Evolutionary conservation across 2,797 vertebrate genomes (phyloP).

Genomic region (Manis javanica): DNA sequence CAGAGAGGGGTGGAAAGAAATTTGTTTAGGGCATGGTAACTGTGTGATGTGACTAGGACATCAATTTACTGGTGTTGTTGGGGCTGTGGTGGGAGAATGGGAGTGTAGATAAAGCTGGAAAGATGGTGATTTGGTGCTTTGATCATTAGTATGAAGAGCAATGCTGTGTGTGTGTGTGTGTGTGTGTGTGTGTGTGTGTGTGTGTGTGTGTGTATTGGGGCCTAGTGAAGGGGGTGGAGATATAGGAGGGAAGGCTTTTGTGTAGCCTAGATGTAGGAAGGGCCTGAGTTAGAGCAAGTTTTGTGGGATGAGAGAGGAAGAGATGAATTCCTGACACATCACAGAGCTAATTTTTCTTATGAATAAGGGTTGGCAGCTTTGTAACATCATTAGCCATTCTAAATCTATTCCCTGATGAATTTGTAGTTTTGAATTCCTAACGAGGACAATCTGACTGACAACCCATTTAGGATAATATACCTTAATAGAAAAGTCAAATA

Average conservation of each 20-base stretch:
- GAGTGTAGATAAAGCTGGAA: neutral
- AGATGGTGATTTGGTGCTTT: neutral
- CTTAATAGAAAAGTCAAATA: constrained; percentile 72
- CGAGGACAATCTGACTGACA: constrained; percentile 65
- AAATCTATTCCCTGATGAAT: constrained; percentile 70
- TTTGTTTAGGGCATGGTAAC: neutral
- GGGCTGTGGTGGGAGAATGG: neutral
- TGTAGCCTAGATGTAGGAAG: neutral
- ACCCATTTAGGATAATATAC: constrained; percentile 66
- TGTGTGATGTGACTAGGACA: neutral
- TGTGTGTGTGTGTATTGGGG: neutral
- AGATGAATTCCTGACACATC: constrained; percentile 18
- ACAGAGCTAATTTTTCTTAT: constrained; percentile 57
- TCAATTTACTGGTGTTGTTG: neutral
- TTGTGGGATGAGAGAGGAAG: neutral
- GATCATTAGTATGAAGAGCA: neutral
- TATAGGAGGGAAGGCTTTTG: neutral
- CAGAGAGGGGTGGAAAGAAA: neutral
- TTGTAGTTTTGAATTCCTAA: constrained; percentile 70
- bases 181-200: neutral
- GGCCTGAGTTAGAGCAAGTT: neutral
- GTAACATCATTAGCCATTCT: constrained; percentile 69
- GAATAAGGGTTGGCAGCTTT: constrained; percentile 67
- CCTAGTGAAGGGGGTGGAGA: neutral
- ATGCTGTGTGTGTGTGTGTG: neutral